Evolutionary conservation across 1,140 invertebrate species (phyloP), one percentile per base, ranked within the genome.

Genomic region (Leptonema lineaticorne): DNA sequence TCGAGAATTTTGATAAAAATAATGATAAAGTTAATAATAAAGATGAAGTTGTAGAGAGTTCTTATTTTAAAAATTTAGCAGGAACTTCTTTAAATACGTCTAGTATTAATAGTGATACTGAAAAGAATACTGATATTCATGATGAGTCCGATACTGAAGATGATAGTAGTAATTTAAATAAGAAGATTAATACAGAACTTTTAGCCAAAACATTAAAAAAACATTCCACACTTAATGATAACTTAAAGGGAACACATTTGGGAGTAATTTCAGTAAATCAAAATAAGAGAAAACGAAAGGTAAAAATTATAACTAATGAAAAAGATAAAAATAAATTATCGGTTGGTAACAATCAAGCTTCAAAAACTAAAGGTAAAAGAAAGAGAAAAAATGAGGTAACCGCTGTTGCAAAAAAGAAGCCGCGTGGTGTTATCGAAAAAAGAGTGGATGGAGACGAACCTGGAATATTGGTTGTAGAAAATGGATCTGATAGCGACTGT

Each of bases 121-220:
- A n/a, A 67, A 27, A 50, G 7, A 53, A 57, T 9, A 22, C 14
- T 37, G 9, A 37, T 41, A 53, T 57, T 46, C 37, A 68, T 30
- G 33, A 56, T 37, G 57, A 69, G 29, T 57, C 63, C 20, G 63
- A 72, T 16, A 37, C 60, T 7, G 67, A 71, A 65, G 14, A 27
- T 53, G 48, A 53, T 53, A 11, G 37, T 41, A 37, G 64, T 71
- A 57, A 58, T 71, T n/a, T n/a, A n/a, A n/a, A n/a, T n/a, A 24
- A 16, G 28, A 67, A 69, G 41, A 71, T 66, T 27, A 70, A 75
- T 4, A 78, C 75, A 69, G 67, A 77, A 30, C 78, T 74, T 68
- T 73, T 82, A 60, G 79, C 76, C 22, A 75, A 70, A 14, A 78
- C 79, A 20, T 74, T 81, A 27, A 81, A 80, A 67, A 82, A 80